Conservation (phyloP, 2,888 invertebrate species). For the Callyntrura sp. region DNA sequence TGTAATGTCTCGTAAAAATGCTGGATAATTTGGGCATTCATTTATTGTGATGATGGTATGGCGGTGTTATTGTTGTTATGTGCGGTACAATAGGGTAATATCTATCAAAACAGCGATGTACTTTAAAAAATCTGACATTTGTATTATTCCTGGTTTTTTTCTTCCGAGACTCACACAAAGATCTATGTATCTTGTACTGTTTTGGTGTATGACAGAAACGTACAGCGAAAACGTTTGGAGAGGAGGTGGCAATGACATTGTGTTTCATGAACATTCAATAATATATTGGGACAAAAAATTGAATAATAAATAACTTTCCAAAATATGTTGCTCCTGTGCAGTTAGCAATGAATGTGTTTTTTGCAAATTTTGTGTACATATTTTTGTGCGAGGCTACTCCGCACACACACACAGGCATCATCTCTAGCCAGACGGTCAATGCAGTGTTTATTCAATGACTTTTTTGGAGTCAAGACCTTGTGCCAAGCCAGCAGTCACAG, state of each 20-base stretch:
- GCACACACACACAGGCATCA: neutral
- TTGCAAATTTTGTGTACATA: neutral
- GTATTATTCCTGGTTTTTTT: constrained; percentile 67
- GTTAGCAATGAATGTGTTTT: neutral
- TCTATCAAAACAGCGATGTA: neutral
- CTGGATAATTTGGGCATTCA: too few relatives aligned
- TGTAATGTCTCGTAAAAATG: too few relatives aligned
- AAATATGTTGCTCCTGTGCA: neutral
- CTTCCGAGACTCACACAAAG: neutral
- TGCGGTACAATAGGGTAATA: neutral
- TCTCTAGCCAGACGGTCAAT: constrained; percentile 34
- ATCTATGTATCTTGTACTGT: neutral
- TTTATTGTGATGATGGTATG: neutral
- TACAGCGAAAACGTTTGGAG: neutral
- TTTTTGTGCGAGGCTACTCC: neutral
- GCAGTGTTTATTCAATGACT: constrained; percentile 50
- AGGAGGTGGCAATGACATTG: constrained; percentile 54
- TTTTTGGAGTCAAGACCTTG: constrained; percentile 64
- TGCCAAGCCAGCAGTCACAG: neutral
- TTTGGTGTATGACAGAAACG: too few relatives aligned
- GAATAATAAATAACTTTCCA: constrained; percentile 24
- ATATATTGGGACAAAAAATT: constrained; percentile 49
- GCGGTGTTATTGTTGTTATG: neutral
- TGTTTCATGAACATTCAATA: constrained; percentile 62
- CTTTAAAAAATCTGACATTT: constrained; percentile 50